Evolutionary conservation across 2,888 invertebrate species (phyloP).

Genomic region (Metopia argyrocephala): DNA sequence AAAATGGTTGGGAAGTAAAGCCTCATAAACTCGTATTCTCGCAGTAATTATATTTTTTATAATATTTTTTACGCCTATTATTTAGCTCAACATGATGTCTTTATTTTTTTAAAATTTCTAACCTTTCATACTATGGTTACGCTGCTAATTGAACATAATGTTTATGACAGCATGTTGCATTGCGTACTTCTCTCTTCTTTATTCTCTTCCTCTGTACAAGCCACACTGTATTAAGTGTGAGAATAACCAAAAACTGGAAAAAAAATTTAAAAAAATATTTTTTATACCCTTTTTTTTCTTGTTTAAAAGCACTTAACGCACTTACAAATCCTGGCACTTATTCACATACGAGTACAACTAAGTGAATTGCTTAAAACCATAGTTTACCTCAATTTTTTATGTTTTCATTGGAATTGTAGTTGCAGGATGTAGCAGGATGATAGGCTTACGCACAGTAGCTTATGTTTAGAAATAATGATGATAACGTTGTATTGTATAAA

Average conservation of each 20-base stretch:
- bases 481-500: conserved; percentile 28
- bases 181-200: conserved; percentile 21
- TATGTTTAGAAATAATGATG: neutral
- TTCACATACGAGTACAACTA: conserved; percentile 9
- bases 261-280: too few species aligned
- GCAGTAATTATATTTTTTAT: too few species aligned
- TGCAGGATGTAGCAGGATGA: conserved; percentile 22
- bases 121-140: conserved; percentile 1
- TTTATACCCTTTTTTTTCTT: too few species aligned
- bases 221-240: conserved; percentile 25
- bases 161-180: conserved; percentile 29
- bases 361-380: too few species aligned
- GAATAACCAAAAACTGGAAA: conserved; percentile 35
- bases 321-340: conserved; percentile 50
- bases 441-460: conserved; percentile 2
- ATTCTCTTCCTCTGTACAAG: too few species aligned
- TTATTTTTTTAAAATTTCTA: conserved; percentile 26
- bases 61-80: conserved; percentile 47
- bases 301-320: conserved; percentile 49
- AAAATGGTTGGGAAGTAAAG: too few species aligned
- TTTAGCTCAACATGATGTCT: conserved; percentile 43
- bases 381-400: conserved; percentile 10
- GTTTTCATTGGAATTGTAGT: neutral
- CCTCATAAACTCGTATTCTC: too few species aligned
- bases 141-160: conserved; percentile 47